phyloP scores from a whole-genome alignment of 2,113 vertebrate species.

The Notothenia coriiceps region DNA sequence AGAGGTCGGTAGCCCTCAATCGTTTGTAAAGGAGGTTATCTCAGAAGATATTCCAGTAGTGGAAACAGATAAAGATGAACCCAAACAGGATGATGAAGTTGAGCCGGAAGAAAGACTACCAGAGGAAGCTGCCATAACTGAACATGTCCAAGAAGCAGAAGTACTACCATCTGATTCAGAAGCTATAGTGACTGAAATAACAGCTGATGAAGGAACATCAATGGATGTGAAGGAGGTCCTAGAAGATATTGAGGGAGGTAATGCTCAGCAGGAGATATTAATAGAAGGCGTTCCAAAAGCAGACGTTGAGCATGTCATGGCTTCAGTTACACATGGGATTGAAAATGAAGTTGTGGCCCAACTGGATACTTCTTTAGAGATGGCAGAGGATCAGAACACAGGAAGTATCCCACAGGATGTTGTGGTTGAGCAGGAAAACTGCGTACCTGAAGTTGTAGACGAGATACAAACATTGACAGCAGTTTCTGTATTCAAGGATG shows the following conservation, averaged over 20 bases:
- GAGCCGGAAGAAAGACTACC: constrained; percentile 11
- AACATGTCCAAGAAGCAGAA: constrained; percentile 10
- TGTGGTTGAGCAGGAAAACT: constrained; percentile 31
- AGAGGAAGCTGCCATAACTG: neutral
- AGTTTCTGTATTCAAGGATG: constrained; percentile 50
- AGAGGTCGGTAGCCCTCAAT: neutral
- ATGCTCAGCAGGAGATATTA: neutral
- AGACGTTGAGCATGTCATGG: constrained; percentile 14
- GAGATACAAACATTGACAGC: constrained; percentile 38
- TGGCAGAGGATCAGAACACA: constrained; percentile 21
- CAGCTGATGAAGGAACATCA: constrained; percentile 1
- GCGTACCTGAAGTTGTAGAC: constrained; percentile 46
- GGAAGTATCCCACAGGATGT: constrained; percentile 11
- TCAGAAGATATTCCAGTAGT: neutral
- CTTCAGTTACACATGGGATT: constrained; percentile 10
- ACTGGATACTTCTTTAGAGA: constrained; percentile 29
- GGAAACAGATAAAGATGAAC: constrained; percentile 15
- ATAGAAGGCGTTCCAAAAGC: neutral
- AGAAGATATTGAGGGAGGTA: constrained; percentile 11
- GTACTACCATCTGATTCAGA: neutral
- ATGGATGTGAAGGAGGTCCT: neutral
- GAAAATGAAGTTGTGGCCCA: constrained; percentile 7
- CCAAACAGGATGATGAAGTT: neutral
- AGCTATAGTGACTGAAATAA: neutral
- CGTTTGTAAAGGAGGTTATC: constrained; percentile 10